Evolutionary conservation across 1,140 invertebrate species (phyloP).

Genomic region (Berghia stephanieae): DNA sequence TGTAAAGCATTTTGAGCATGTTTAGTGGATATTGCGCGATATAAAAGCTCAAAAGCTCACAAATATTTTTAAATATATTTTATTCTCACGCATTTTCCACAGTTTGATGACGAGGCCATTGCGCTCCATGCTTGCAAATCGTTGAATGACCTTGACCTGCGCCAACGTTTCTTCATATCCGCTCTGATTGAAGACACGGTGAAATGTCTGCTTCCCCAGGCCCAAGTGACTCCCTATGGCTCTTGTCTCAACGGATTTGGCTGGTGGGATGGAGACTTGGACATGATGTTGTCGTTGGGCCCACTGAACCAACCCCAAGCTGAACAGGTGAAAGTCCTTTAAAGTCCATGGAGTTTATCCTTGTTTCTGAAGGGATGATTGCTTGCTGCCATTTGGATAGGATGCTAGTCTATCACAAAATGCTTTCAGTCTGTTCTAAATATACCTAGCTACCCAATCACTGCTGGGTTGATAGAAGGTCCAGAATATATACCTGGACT

Average conservation of each 20-base stretch:
- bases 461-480: too few species aligned
- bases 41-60: neutral
- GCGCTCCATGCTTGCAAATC: neutral
- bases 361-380: too few species aligned
- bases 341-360: too few species aligned
- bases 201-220: slow-evolving; percentile 2
- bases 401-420: too few species aligned
- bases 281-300: slow-evolving; percentile 33
- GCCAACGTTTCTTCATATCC: slow-evolving; percentile 11
- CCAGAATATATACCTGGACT: too few species aligned
- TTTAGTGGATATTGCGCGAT: neutral
- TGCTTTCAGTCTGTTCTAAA: too few species aligned
- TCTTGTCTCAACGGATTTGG: slow-evolving; percentile 29
- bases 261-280: slow-evolving; percentile 29
- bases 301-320: too few species aligned
- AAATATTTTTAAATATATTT: too few species aligned
- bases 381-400: too few species aligned
- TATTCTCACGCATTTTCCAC: neutral
- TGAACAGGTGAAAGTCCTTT: too few species aligned
- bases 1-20: neutral
- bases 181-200: slow-evolving; percentile 12
- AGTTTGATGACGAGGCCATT: slow-evolving; percentile 17
- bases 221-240: slow-evolving; percentile 20
- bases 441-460: too few species aligned
- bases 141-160: slow-evolving; percentile 17